Percentiles rank a stretch among this genome's conserved stretches.
Evolutionary conservation across 2,113 vertebrate species (phyloP).

Genomic region (Rousettus leschenaultii): DNA sequence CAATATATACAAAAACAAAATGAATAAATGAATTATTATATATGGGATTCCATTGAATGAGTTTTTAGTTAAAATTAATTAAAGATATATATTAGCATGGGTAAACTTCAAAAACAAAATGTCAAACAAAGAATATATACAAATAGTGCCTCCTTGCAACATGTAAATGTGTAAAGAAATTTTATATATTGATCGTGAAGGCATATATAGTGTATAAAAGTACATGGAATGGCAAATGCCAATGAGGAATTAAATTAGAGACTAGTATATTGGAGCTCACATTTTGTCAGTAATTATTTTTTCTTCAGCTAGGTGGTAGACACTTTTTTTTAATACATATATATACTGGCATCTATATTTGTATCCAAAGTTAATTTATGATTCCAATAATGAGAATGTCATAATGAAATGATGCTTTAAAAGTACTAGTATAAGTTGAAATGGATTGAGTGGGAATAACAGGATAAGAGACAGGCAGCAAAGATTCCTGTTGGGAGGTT

Average conservation of each 20-base stretch:
- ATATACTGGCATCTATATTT: neutral
- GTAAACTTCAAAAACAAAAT: neutral
- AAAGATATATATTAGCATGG: neutral
- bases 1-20: neutral
- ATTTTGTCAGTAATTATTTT: neutral
- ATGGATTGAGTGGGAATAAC: neutral
- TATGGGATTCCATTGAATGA: neutral
- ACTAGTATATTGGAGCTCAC: neutral
- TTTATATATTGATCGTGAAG: neutral
- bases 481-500: neutral
- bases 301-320: neutral
- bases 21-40: neutral
- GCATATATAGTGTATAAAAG: neutral
- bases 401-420: neutral
- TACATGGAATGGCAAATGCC: neutral
- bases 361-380: neutral
- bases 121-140: neutral
- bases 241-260: neutral
- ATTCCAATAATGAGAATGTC: neutral
- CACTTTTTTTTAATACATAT: too few species aligned
- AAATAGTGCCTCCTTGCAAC: neutral
- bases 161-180: neutral
- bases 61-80: neutral
- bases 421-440: neutral
- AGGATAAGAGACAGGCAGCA: neutral